phyloP scores from a whole-genome alignment of 2,113 vertebrate species.

The Corythornis vintsioides region DNA sequence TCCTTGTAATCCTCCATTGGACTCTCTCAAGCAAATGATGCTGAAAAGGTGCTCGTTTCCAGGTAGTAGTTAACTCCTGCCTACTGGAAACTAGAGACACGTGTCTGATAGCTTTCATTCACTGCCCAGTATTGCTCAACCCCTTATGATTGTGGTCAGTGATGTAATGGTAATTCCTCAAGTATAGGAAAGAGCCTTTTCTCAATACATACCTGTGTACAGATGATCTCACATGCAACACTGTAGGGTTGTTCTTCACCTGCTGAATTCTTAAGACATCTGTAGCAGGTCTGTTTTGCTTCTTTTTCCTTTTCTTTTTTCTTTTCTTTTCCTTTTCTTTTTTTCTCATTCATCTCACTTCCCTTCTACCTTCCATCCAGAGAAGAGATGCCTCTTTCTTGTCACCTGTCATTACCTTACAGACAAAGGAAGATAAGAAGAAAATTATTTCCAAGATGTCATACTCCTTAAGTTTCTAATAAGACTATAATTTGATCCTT shows the following conservation, averaged over 20 bases:
- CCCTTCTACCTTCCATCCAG: not conserved
- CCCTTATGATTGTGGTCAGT: fast-evolving
- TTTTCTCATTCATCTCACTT: not conserved
- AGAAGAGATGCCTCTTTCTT: not conserved
- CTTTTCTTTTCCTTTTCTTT: not conserved
- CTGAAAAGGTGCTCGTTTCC: not conserved
- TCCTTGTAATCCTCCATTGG: no score
- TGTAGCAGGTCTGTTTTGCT: not conserved
- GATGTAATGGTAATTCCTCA: not conserved
- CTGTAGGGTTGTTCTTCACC: not conserved
- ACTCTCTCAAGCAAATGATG: no score
- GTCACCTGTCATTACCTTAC: not conserved
- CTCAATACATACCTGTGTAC: not conserved
- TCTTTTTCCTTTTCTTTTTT: not conserved
- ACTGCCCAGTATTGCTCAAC: not conserved
- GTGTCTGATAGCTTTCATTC: not conserved
- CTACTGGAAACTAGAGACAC: not conserved
- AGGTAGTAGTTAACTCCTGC: not conserved
- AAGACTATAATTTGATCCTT: not conserved
- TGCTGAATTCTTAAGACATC: not conserved
- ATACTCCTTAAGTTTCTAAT: not conserved
- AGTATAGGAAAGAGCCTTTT: not conserved
- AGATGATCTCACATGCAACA: not conserved
- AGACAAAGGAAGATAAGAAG: not conserved
- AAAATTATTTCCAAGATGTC: not conserved